These are phyloP conservation scores for Brachynemurus nebulosus DNA, from an alignment of 2,888 invertebrate genomes.

Conservation along the genomic window DNA sequence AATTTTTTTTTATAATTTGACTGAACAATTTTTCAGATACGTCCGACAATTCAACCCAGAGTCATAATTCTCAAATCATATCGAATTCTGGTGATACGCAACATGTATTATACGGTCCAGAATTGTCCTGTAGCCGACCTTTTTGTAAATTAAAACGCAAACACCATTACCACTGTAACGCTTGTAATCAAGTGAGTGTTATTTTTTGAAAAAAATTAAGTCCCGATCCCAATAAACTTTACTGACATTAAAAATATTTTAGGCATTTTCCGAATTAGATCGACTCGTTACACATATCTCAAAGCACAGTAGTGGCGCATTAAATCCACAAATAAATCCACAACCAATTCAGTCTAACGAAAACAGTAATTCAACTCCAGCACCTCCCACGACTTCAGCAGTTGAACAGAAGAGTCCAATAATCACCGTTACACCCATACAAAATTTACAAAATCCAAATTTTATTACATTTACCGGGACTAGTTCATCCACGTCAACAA, in stretches of 20 bases:
- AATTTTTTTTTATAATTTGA: no score
- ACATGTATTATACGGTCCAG: slow-evolving; percentile 45
- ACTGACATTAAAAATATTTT: slow-evolving; percentile 8
- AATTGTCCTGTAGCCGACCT: slow-evolving; percentile 55
- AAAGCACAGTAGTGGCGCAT: slow-evolving; percentile 49
- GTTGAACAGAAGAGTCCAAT: slow-evolving; percentile 24
- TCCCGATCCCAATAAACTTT: background rate
- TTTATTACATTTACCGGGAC: background rate
- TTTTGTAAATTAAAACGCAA: slow-evolving; percentile 69
- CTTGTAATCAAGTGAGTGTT: slow-evolving; percentile 51
- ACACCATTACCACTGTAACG: slow-evolving; percentile 65
- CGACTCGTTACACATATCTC: slow-evolving; percentile 53
- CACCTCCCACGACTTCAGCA: slow-evolving; percentile 13
- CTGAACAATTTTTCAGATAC: background rate
- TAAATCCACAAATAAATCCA: slow-evolving; percentile 35
- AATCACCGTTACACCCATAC: slow-evolving; percentile 30
- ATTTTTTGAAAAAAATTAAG: no score
- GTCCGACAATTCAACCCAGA: no score
- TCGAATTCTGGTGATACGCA: slow-evolving; percentile 19
- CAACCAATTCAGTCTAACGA: slow-evolving; percentile 27
- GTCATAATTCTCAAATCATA: background rate
- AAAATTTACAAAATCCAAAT: slow-evolving; percentile 28
- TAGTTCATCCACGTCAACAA: slow-evolving; percentile 7
- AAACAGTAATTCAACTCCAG: slow-evolving; percentile 23
- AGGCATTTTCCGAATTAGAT: slow-evolving; percentile 59